Conservation (phyloP, 2,888 invertebrate genomes). For the Formica aserva region DNA sequence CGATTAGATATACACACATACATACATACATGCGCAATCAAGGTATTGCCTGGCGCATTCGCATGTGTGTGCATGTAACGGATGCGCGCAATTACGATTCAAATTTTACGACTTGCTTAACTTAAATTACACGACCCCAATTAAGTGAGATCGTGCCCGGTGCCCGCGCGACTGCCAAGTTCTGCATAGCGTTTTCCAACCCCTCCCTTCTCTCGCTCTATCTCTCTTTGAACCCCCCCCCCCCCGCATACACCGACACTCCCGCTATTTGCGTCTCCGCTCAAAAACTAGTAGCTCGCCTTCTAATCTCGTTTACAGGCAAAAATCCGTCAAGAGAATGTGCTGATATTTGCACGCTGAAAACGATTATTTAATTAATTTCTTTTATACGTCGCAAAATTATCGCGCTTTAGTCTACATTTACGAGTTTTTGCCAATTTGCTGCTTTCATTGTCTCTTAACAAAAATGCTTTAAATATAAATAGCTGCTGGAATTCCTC, state of each 20-base stretch:
- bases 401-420: background rate
- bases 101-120: conserved; percentile 77
- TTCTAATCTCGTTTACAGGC: conserved; percentile 26
- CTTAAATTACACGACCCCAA: conserved; percentile 76
- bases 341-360: conserved; percentile 21
- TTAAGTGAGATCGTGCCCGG: conserved; percentile 72
- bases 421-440: conserved; percentile 5
- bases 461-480: background rate
- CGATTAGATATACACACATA: conserved; percentile 57
- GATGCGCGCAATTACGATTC: conserved; percentile 76
- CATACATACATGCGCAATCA: conserved; percentile 42
- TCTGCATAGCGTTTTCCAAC: conserved; percentile 54
- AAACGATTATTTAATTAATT: conserved; percentile 47
- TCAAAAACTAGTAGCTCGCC: conserved; percentile 64
- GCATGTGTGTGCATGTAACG: conserved; percentile 64
- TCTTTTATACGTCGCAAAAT: conserved; percentile 15
- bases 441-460: background rate
- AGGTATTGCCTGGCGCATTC: conserved; percentile 41
- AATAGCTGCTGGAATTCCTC: background rate
- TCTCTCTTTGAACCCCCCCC: background rate
- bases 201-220: conserved; percentile 33
- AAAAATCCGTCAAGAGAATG: conserved; percentile 14
- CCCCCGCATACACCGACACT: background rate
- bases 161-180: conserved; percentile 67
- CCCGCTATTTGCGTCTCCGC: conserved; percentile 49